Percentiles rank a stretch among this genome's conserved stretches.
Evolutionary conservation across 2,113 vertebrate genomes (phyloP).

Genomic region (Corythaeola cristata): DNA sequence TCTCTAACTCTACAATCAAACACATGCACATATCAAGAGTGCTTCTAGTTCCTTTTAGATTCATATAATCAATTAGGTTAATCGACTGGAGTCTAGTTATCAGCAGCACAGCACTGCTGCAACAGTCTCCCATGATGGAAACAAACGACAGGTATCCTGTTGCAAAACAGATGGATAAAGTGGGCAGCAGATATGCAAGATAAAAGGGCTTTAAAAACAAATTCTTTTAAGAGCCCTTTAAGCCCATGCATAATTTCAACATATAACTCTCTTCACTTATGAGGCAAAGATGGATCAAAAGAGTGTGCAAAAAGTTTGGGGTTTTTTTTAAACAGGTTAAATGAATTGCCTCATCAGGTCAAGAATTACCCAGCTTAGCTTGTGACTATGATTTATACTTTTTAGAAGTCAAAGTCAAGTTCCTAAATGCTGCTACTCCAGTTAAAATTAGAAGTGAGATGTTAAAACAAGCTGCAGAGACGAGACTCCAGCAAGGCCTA

Average conservation of each 20-base stretch:
- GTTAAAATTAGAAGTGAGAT: neutral
- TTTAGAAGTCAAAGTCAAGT: neutral
- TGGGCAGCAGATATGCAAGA: neutral
- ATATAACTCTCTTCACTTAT: neutral
- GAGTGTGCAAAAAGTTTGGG: neutral
- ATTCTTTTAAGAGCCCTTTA: neutral
- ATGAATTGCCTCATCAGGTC: neutral
- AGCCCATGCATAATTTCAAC: neutral
- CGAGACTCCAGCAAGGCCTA: neutral
- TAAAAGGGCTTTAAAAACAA: neutral
- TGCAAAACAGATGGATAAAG: neutral
- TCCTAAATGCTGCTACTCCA: neutral
- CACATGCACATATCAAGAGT: neutral
- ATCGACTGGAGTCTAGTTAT: neutral
- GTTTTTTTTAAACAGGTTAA: neutral
- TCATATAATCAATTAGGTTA: neutral
- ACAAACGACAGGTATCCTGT: neutral
- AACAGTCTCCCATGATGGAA: neutral
- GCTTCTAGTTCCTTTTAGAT: neutral
- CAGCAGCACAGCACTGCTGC: neutral
- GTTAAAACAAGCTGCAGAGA: neutral
- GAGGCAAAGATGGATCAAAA: neutral
- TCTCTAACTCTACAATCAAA: neutral
- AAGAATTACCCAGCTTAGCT: neutral
- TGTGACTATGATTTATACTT: neutral